Conservation (phyloP, 2,113 vertebrate genomes). For the Hippocampus comes region DNA sequence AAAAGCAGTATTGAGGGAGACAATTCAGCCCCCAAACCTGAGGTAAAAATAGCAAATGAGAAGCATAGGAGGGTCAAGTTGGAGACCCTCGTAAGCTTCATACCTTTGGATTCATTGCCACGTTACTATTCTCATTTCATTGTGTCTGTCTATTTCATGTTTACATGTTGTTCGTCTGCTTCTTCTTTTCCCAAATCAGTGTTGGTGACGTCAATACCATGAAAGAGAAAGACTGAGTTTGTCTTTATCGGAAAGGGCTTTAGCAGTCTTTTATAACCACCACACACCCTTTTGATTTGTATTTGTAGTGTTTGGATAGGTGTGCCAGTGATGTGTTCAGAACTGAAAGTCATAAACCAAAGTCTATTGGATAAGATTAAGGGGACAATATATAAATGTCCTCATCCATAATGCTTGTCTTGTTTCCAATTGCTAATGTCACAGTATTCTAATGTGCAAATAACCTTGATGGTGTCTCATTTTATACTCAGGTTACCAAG, state of each 20-base stretch:
- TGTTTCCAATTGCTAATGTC: neutral
- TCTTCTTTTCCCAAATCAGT: neutral
- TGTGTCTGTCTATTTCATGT: neutral
- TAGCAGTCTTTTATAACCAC: slow-evolving; percentile 11
- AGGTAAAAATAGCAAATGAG: no score
- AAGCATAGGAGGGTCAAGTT: no score
- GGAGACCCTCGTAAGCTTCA: no score
- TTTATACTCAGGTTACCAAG: neutral
- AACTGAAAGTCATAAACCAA: slow-evolving; percentile 56
- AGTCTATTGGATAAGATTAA: slow-evolving; percentile 55
- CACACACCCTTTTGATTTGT: slow-evolving; percentile 1
- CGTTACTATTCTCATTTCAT: neutral
- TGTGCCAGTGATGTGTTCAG: neutral
- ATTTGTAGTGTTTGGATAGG: slow-evolving; percentile 4
- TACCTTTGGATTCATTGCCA: neutral
- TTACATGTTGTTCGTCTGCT: neutral
- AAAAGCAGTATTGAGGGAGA: no score
- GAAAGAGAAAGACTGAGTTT: neutral
- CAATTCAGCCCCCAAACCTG: no score
- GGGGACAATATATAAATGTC: neutral
- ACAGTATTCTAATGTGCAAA: neutral
- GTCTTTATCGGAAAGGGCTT: neutral
- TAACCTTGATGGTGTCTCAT: neutral
- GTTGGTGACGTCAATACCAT: neutral
- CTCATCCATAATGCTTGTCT: neutral